Conservation (phyloP, 2,797 vertebrate genomes). For the Hoplostethus mediterraneus region DNA sequence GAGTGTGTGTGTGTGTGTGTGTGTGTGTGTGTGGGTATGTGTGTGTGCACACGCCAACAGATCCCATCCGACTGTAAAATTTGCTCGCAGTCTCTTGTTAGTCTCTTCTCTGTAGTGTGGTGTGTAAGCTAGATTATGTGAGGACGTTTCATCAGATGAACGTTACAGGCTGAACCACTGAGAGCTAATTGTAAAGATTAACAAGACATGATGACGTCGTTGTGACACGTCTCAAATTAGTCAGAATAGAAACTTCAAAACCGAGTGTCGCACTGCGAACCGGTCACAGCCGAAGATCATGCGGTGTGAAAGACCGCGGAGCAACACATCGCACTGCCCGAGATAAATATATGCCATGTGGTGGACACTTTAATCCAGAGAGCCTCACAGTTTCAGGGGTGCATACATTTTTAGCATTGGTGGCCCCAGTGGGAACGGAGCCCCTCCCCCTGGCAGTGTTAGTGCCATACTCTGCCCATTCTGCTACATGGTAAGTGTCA, state of each 20-base stretch:
- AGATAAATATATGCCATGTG: too few species aligned
- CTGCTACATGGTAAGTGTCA: too few species aligned
- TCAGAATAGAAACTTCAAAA: slow-evolving; percentile 59
- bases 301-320: slow-evolving; percentile 45
- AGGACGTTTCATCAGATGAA: slow-evolving; percentile 60
- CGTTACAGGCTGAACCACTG: slow-evolving; percentile 49
- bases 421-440: too few species aligned
- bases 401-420: too few species aligned
- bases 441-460: too few species aligned
- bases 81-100: slow-evolving; percentile 72
- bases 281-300: slow-evolving; percentile 34
- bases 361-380: too few species aligned
- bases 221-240: slow-evolving; percentile 76
- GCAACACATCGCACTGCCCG: slow-evolving; percentile 1
- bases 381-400: too few species aligned
- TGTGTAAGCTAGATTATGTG: slow-evolving; percentile 72
- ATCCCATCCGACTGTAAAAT: slow-evolving; percentile 77
- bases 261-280: slow-evolving; percentile 61
- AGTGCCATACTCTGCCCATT: too few species aligned
- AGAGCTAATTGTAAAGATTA: slow-evolving; percentile 74
- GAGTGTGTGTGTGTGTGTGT: not conserved
- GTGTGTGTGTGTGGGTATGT: not conserved
- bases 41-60: slow-evolving; percentile 59
- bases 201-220: slow-evolving; percentile 72
- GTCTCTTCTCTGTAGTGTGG: slow-evolving; percentile 44